These are phyloP conservation scores for Formicarius rufipectus DNA, from an alignment of 2,113 vertebrate genomes.

Conservation along the genomic window DNA sequence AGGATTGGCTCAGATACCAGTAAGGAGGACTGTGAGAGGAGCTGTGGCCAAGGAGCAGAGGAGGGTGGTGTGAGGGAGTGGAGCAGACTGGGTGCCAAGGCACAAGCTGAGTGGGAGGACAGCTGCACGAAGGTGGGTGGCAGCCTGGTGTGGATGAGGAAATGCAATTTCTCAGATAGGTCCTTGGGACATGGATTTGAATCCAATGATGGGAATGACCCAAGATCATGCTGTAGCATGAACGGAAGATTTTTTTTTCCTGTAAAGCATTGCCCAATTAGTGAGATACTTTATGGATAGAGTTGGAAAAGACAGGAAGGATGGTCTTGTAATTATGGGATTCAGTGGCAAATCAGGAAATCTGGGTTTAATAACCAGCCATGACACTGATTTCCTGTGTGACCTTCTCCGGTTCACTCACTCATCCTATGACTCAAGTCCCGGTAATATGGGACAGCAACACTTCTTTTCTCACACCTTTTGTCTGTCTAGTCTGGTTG, in stretches of 20 bases:
- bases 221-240: not conserved
- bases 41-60: not conserved
- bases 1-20: not conserved
- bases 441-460: not conserved
- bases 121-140: fast-evolving
- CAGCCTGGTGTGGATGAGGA: not conserved
- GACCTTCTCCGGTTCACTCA: constrained; percentile 28
- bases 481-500: not conserved
- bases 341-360: constrained; percentile 62
- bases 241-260: not conserved
- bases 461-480: constrained; percentile 30
- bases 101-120: not conserved
- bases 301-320: constrained; percentile 18
- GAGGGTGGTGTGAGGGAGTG: not conserved
- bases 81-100: not conserved
- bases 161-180: not conserved
- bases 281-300: not conserved
- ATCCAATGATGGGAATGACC: not conserved
- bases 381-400: constrained; percentile 64
- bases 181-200: not conserved
- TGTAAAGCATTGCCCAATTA: not conserved
- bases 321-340: constrained; percentile 45
- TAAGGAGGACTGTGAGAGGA: not conserved
- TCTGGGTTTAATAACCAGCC: constrained; percentile 47
- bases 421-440: constrained; percentile 48